phyloP scores from a whole-genome alignment of 2,888 invertebrate species.

The Bellardia bayeri region DNA sequence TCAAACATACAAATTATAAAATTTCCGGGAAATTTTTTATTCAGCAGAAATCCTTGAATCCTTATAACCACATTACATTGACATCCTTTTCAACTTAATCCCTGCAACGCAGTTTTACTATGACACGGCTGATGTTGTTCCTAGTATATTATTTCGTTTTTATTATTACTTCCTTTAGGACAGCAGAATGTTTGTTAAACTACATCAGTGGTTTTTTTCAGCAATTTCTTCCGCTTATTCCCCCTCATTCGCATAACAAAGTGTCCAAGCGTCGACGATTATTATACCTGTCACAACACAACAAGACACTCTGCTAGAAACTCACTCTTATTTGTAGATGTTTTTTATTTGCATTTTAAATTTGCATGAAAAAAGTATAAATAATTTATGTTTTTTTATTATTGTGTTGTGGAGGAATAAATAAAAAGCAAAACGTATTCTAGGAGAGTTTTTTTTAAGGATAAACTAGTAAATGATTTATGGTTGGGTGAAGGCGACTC shows the following conservation, averaged over 20 bases:
- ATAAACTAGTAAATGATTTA: not conserved
- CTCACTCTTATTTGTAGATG: slow-evolving; percentile 43
- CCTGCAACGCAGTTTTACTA: slow-evolving; percentile 3
- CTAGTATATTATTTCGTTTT: not conserved
- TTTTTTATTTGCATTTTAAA: slow-evolving; percentile 48
- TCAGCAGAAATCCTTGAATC: slow-evolving; percentile 57
- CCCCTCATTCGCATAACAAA: slow-evolving; percentile 39
- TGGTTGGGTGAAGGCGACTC: not conserved
- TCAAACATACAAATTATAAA: slow-evolving; percentile 32
- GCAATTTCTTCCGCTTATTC: not conserved
- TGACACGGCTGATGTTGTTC: not conserved
- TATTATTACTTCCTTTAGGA: not conserved
- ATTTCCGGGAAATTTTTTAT: slow-evolving; percentile 35
- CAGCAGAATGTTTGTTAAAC: not conserved
- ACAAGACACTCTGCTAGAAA: slow-evolving; percentile 6
- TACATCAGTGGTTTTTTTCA: slow-evolving; percentile 1
- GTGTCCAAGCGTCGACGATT: slow-evolving; percentile 65
- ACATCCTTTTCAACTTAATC: slow-evolving; percentile 45
- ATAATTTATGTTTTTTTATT: slow-evolving; percentile 63
- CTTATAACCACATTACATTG: slow-evolving; percentile 54
- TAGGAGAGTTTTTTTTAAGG: not conserved
- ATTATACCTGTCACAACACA: slow-evolving; percentile 60
- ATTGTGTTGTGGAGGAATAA: slow-evolving; percentile 32
- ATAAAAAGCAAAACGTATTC: slow-evolving; percentile 20
- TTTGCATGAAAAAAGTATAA: slow-evolving; percentile 69